Evolutionary conservation across 1,140 invertebrate species (phyloP).

Genomic region (Ooceraea biroi): DNA sequence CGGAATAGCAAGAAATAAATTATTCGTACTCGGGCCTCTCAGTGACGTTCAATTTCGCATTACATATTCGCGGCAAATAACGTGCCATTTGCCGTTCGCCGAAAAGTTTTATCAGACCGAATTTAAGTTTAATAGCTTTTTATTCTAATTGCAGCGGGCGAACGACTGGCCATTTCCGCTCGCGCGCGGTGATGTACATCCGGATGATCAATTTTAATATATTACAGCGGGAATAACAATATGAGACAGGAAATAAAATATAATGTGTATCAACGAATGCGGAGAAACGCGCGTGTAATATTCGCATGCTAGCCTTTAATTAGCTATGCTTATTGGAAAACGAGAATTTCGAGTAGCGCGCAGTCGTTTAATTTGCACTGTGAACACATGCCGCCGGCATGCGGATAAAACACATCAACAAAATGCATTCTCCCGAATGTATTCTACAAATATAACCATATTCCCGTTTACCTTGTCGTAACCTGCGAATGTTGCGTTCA

Average conservation of each 20-base stretch:
- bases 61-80: conserved; percentile 2
- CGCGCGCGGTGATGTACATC: neutral
- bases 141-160: conserved; percentile 22
- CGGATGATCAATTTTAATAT: conserved; percentile 21
- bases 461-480: conserved; percentile 8
- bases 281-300: neutral
- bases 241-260: conserved; percentile 3
- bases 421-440: conserved; percentile 2
- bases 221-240: neutral
- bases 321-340: conserved; percentile 36
- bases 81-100: neutral
- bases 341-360: conserved; percentile 8
- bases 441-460: neutral
- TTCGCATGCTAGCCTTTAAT: conserved; percentile 16
- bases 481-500: neutral
- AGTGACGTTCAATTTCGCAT: neutral
- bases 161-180: neutral
- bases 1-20: neutral
- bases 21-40: neutral
- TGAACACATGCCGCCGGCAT: conserved; percentile 7
- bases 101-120: neutral
- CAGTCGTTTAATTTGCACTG: conserved; percentile 14
- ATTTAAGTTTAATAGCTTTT: conserved; percentile 26
- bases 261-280: conserved; percentile 19
- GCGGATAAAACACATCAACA: conserved; percentile 1